These are phyloP conservation scores for Phrynocephalus guinanensis DNA, from an alignment of 2,797 vertebrate genomes.

Conservation along the genomic window DNA sequence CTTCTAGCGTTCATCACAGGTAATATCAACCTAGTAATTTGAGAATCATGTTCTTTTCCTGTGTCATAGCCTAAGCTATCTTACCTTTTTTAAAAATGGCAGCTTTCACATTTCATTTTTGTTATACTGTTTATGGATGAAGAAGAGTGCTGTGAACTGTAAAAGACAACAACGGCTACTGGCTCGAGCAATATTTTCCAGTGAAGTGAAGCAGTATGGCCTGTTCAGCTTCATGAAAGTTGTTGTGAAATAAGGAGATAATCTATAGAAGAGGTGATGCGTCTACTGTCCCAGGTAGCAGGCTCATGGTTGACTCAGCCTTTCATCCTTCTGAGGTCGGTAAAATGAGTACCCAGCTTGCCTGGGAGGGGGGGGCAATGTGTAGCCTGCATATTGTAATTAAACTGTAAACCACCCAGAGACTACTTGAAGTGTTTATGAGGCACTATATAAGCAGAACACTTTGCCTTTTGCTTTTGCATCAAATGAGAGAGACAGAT, in stretches of 20 bases:
- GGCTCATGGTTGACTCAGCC: too few relatives aligned
- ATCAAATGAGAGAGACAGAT: background rate
- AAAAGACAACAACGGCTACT: background rate
- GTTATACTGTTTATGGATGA: background rate
- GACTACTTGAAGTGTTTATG: too few relatives aligned
- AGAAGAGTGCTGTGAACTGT: background rate
- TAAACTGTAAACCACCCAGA: too few relatives aligned
- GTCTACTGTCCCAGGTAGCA: too few relatives aligned
- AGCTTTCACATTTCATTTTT: background rate
- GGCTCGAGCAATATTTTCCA: slow-evolving; percentile 1
- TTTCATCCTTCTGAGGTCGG: too few relatives aligned
- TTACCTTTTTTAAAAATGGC: background rate
- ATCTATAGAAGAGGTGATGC: background rate
- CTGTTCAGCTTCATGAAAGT: background rate
- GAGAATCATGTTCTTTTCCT: background rate
- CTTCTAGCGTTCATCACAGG: background rate
- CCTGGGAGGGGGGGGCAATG: too few relatives aligned
- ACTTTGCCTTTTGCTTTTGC: too few relatives aligned
- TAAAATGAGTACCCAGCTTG: too few relatives aligned
- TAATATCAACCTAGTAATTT: background rate
- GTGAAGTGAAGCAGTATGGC: background rate
- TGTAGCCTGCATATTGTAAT: too few relatives aligned
- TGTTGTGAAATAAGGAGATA: background rate
- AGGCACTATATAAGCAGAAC: too few relatives aligned
- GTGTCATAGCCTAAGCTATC: background rate